These are phyloP conservation scores for Rhagium mordax DNA, from an alignment of 2,888 invertebrate species.

Conservation along the genomic window DNA sequence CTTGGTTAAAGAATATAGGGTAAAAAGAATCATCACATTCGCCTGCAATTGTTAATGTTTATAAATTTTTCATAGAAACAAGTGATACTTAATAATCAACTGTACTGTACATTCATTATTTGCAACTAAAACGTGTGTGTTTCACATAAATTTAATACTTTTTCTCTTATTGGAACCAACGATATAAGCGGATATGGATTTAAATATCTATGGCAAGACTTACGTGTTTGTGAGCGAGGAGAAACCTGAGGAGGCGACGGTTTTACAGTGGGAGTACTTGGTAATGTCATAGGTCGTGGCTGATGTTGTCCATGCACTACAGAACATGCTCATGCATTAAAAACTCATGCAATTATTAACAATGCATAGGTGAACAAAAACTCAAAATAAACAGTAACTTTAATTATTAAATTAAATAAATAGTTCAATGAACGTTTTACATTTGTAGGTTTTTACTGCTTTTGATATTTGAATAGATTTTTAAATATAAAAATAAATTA, in stretches of 20 bases:
- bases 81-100: too few relatives aligned
- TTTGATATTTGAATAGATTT: too few relatives aligned
- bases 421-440: too few relatives aligned
- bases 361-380: slow-evolving; percentile 7
- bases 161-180: neutral
- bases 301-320: slow-evolving; percentile 66
- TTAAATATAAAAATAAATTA: too few relatives aligned
- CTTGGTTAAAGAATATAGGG: too few relatives aligned
- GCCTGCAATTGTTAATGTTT: too few relatives aligned
- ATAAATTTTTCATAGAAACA: too few relatives aligned
- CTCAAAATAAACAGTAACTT: neutral
- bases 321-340: slow-evolving; percentile 66
- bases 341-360: slow-evolving; percentile 31
- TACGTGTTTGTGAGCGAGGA: slow-evolving; percentile 61
- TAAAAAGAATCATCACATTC: too few relatives aligned
- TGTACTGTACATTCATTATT: neutral
- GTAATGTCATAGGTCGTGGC: slow-evolving; percentile 55
- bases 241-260: slow-evolving; percentile 44
- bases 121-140: neutral
- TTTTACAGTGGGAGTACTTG: slow-evolving; percentile 43
- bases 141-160: neutral
- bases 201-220: slow-evolving; percentile 46
- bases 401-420: too few relatives aligned
- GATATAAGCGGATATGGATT: neutral
- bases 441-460: too few relatives aligned